phyloP scores from a whole-genome alignment of 2,113 vertebrate genomes.

The Brevimyrus niger region DNA sequence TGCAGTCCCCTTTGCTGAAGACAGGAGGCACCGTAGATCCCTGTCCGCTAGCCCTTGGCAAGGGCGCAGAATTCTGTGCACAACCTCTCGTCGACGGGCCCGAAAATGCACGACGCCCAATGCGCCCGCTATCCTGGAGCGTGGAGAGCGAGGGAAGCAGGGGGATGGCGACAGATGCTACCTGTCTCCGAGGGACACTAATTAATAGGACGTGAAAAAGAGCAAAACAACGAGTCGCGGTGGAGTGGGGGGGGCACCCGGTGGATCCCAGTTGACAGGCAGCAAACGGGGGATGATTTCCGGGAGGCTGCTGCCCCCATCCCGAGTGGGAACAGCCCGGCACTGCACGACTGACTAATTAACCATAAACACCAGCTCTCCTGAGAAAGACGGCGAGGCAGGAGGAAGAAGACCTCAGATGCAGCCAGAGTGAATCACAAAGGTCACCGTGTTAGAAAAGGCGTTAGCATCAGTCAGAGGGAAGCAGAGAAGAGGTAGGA shows the following conservation, averaged over 20 bases:
- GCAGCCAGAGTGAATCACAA: not conserved
- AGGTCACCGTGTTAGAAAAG: not conserved
- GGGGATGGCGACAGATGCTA: conserved; percentile 63
- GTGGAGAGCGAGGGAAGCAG: conserved; percentile 25
- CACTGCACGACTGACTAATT: conserved; percentile 36
- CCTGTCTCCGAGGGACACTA: conserved; percentile 66
- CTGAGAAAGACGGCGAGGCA: not conserved
- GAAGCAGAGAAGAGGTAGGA: not conserved
- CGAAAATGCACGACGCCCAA: not conserved
- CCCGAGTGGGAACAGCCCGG: conserved; percentile 29
- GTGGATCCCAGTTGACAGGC: conserved; percentile 37
- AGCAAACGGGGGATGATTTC: conserved; percentile 31
- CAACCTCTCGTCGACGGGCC: not conserved
- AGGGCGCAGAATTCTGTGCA: not conserved
- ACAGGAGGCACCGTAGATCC: conserved; percentile 9
- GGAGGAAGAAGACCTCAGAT: conserved; percentile 13
- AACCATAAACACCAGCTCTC: conserved; percentile 34
- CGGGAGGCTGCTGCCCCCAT: conserved; percentile 24
- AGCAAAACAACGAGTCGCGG: conserved; percentile 4
- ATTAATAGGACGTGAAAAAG: conserved; percentile 53
- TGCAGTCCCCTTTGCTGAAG: not conserved
- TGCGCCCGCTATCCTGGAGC: not conserved
- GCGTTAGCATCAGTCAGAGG: not conserved
- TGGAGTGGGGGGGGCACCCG: conserved; percentile 7
- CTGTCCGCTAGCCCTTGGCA: not conserved